Conservation (phyloP, 1,140 invertebrate species). For the Apocrypta bakeri region DNA sequence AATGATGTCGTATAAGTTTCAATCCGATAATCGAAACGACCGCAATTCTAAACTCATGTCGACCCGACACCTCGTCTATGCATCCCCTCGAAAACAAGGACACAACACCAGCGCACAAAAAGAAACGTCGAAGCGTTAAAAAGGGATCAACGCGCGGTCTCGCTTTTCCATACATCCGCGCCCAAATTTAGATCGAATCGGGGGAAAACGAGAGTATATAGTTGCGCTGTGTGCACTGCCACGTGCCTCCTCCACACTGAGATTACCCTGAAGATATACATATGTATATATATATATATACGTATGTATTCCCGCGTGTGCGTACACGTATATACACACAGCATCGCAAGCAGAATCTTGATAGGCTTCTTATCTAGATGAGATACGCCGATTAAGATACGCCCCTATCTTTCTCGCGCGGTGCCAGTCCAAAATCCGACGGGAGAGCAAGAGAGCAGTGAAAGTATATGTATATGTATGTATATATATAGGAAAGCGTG, state of each 20-base stretch:
- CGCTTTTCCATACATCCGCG: not conserved
- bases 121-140: not conserved
- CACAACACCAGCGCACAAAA: not conserved
- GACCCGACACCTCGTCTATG: not conserved
- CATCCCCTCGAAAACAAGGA: no score
- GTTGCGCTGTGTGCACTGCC: conserved; percentile 59
- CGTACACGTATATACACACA: not conserved
- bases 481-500: not conserved
- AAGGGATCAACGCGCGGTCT: not conserved
- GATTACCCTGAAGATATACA: conserved; percentile 61
- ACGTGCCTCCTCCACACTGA: conserved; percentile 55
- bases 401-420: conserved; percentile 53
- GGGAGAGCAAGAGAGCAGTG: no score
- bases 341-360: conserved; percentile 65
- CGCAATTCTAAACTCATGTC: not conserved
- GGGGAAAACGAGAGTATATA: conserved; percentile 44
- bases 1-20: not conserved
- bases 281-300: conserved; percentile 54
- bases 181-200: conserved; percentile 64
- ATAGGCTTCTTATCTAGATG: conserved; percentile 71
- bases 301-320: conserved; percentile 36
- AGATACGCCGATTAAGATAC: conserved; percentile 73
- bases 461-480: no score
- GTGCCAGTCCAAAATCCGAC: conserved; percentile 59
- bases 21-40: not conserved